Percentiles rank a stretch among this genome's conserved stretches.
phyloP scores from a whole-genome alignment of 2,888 invertebrate genomes.

The Caenorhabditis wallacei region DNA sequence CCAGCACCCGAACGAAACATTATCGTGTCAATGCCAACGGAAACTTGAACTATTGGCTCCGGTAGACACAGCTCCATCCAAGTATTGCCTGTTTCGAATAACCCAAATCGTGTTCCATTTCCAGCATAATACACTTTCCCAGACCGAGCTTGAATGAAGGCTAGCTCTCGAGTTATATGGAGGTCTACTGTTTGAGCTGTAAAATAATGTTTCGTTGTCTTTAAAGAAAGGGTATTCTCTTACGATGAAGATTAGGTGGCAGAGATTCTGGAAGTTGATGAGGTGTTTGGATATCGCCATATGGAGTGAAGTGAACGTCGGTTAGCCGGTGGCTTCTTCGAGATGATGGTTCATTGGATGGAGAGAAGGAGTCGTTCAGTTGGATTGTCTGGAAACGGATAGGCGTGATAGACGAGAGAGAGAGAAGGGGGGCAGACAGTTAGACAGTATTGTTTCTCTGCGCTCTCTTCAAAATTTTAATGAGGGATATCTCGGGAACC shows the following conservation, averaged over 20 bases:
- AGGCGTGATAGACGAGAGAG: too few relatives aligned
- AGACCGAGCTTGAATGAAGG: constrained; percentile 93
- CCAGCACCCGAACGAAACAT: constrained; percentile 80
- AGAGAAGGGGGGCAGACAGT: too few relatives aligned
- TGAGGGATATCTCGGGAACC: too few relatives aligned
- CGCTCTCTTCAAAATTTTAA: too few relatives aligned
- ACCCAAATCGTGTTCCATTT: constrained; percentile 89
- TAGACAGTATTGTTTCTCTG: too few relatives aligned
- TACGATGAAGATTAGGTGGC: constrained; percentile 75
- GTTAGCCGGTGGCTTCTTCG: constrained; percentile 72
- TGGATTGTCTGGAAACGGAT: constrained; percentile 75
- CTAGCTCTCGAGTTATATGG: constrained; percentile 95
- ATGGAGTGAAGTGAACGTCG: constrained; percentile 73
- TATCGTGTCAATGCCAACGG: constrained; percentile 73
- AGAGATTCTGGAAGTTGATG: constrained; percentile 72
- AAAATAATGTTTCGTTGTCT: constrained; percentile 19
- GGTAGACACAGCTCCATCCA: constrained; percentile 80
- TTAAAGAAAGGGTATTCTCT: constrained; percentile 1
- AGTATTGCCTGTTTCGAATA: constrained; percentile 74
- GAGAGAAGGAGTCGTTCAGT: constrained; percentile 79
- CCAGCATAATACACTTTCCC: constrained; percentile 93
- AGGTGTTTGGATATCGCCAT: constrained; percentile 75
- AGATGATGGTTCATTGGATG: constrained; percentile 65
- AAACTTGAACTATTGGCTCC: constrained; percentile 79
- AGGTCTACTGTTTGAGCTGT: constrained; percentile 87